Percentiles rank a stretch among this genome's conserved stretches.
Evolutionary conservation across 2,888 invertebrate species (phyloP).

Genomic region (Ctena decussata): DNA sequence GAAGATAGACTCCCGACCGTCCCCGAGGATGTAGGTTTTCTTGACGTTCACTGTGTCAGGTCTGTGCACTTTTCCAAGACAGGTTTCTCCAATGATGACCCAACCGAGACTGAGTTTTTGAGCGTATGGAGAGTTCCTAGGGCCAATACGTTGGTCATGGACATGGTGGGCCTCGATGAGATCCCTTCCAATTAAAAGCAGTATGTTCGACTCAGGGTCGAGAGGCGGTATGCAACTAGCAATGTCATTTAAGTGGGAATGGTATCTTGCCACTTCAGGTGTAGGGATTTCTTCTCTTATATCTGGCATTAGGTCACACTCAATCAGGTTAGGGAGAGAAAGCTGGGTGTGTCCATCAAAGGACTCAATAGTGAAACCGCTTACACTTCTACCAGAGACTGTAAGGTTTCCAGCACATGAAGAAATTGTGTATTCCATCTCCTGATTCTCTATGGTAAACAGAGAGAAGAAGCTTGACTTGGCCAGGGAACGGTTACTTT

Average conservation of each 20-base stretch:
- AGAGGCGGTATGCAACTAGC: not conserved
- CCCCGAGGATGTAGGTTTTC: conserved; percentile 6
- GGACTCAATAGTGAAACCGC: conserved; percentile 31
- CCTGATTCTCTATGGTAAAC: not conserved
- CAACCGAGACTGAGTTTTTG: conserved; percentile 18
- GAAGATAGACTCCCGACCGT: conserved; percentile 8
- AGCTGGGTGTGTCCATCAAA: conserved; percentile 30
- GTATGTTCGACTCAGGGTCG: conserved; percentile 3
- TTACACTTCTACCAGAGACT: conserved; percentile 24
- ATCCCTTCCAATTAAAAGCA: conserved; percentile 26
- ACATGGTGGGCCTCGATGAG: conserved; percentile 37
- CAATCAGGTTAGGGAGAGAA: conserved; percentile 49
- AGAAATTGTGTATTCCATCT: not conserved
- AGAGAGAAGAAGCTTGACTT: conserved; percentile 36
- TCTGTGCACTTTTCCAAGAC: conserved; percentile 40
- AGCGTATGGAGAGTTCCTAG: conserved; percentile 18
- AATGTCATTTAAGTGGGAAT: conserved; percentile 17
- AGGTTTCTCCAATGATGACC: conserved; percentile 42
- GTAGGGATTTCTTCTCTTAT: conserved; percentile 44
- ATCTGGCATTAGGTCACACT: conserved; percentile 45
- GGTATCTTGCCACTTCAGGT: conserved; percentile 16
- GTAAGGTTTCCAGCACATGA: not conserved
- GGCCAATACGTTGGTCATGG: conserved; percentile 33
- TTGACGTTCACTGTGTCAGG: conserved; percentile 16
- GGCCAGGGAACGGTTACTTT: conserved; percentile 44